phyloP scores from a whole-genome alignment of 53 echinoderm and acorn worm species.

The Hippasteria phrygiana region DNA sequence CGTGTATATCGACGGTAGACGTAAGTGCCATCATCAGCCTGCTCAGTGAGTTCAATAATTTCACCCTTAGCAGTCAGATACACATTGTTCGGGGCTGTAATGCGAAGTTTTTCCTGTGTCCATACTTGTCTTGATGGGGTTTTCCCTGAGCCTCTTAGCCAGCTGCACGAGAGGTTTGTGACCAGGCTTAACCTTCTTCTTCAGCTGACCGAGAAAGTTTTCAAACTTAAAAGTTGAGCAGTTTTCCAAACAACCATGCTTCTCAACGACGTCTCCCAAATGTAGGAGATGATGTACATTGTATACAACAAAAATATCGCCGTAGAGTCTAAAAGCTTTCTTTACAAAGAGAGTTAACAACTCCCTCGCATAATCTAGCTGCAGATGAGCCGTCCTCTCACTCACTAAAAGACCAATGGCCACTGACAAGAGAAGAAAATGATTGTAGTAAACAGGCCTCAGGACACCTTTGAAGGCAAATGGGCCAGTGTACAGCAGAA shows the following conservation, averaged over 20 bases:
- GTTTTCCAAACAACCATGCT: conserved; percentile 46
- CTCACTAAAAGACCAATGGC: conserved; percentile 45
- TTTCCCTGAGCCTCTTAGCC: conserved; percentile 48
- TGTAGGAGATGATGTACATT: conserved; percentile 41
- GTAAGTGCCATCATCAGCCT: conserved; percentile 51
- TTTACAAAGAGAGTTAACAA: conserved; percentile 41
- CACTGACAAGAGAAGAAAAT: conserved; percentile 54
- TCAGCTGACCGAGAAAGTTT: conserved; percentile 32
- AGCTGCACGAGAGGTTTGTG: conserved; percentile 49
- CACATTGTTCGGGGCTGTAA: conserved; percentile 40
- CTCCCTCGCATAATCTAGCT: conserved; percentile 40
- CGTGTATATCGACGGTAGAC: conserved; percentile 45
- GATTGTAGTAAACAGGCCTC: conserved; percentile 38
- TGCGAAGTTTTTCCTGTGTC: conserved; percentile 34
- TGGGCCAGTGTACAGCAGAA: conserved; percentile 36
- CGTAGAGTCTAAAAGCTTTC: conserved; percentile 34
- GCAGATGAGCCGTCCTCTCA: conserved; percentile 44
- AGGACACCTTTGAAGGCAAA: conserved; percentile 37
- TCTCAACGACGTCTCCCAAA: conserved; percentile 35
- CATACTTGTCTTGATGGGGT: conserved; percentile 26
- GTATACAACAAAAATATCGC: conserved; percentile 47
- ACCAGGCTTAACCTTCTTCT: conserved; percentile 44
- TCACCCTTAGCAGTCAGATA: conserved; percentile 29
- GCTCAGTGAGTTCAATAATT: conserved; percentile 40
- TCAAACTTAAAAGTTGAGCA: conserved; percentile 41